Conservation (phyloP, 2,797 vertebrate genomes). For the Bradypodion ventrale region DNA sequence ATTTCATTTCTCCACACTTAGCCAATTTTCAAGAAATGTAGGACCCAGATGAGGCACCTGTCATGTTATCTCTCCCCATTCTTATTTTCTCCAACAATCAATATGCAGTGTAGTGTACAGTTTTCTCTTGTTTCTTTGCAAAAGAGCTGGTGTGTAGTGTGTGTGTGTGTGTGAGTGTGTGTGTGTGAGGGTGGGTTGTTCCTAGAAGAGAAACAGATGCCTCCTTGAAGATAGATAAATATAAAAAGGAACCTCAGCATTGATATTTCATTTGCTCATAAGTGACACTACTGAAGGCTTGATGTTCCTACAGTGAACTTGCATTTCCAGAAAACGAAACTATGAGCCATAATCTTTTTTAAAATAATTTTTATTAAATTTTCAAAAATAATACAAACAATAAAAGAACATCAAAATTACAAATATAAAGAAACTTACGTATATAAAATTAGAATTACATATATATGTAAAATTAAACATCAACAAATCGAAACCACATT, state of each 20-base stretch:
- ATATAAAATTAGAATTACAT: too few relatives aligned
- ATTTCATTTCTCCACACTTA: constrained; percentile 12
- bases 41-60: not conserved
- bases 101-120: not conserved
- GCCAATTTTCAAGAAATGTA: not conserved
- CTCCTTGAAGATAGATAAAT: constrained; percentile 6
- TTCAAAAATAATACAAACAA: too few relatives aligned
- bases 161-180: too few relatives aligned
- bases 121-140: constrained; percentile 5
- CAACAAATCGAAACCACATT: too few relatives aligned
- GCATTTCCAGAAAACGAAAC: not conserved
- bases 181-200: too few relatives aligned
- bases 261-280: constrained; percentile 10
- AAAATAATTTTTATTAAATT: too few relatives aligned
- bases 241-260: not conserved
- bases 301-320: not conserved
- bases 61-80: constrained; percentile 2
- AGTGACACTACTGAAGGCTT: rapidly evolving
- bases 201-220: not conserved
- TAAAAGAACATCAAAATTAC: too few relatives aligned
- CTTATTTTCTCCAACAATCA: constrained; percentile 10
- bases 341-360: too few relatives aligned
- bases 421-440: too few relatives aligned
- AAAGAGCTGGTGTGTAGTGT: too few relatives aligned
- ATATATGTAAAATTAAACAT: too few relatives aligned